Percentiles rank a stretch among this genome's conserved stretches.
phyloP scores from a whole-genome alignment of 1,140 invertebrate genomes.

The Drosophila parvula region DNA sequence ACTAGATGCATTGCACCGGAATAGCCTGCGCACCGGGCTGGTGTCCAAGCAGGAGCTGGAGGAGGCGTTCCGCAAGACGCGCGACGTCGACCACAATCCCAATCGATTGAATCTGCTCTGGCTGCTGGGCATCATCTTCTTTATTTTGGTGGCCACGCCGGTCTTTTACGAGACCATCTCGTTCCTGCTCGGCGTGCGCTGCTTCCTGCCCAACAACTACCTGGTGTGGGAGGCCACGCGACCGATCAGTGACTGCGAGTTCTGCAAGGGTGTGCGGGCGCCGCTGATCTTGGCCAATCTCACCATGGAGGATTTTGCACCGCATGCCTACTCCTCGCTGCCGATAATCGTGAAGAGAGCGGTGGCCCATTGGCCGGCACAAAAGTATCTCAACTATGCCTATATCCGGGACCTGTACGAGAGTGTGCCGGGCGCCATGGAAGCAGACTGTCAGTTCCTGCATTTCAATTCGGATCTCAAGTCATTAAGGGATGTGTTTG shows the following conservation, averaged over 20 bases:
- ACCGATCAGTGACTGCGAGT: conserved; percentile 91
- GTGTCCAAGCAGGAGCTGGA: conserved; percentile 71
- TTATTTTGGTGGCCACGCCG: conserved; percentile 77
- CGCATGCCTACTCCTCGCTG: conserved; percentile 90
- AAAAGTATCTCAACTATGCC: conserved; percentile 88
- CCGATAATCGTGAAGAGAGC: conserved; percentile 93
- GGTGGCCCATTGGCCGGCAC: conserved; percentile 91
- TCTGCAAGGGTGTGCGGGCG: conserved; percentile 86
- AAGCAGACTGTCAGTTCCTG: conserved; percentile 94
- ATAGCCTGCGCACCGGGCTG: conserved; percentile 67
- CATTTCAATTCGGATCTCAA: conserved; percentile 94
- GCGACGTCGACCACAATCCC: conserved; percentile 57
- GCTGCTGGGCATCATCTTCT: conserved; percentile 75
- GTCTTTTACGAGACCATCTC: conserved; percentile 75
- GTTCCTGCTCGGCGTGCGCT: conserved; percentile 86
- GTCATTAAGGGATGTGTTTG: conserved; percentile 91
- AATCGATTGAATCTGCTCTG: conserved; percentile 72
- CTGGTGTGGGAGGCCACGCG: conserved; percentile 93
- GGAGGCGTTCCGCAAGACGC: conserved; percentile 74
- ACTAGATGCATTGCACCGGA: conserved; percentile 69
- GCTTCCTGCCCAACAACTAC: conserved; percentile 92
- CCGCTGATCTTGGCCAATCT: conserved; percentile 88
- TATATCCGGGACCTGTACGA: conserved; percentile 92
- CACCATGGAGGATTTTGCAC: conserved; percentile 87
- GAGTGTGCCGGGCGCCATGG: conserved; percentile 87